Evolutionary conservation across 1,140 invertebrate species (phyloP).

Genomic region (Hermetia illucens): DNA sequence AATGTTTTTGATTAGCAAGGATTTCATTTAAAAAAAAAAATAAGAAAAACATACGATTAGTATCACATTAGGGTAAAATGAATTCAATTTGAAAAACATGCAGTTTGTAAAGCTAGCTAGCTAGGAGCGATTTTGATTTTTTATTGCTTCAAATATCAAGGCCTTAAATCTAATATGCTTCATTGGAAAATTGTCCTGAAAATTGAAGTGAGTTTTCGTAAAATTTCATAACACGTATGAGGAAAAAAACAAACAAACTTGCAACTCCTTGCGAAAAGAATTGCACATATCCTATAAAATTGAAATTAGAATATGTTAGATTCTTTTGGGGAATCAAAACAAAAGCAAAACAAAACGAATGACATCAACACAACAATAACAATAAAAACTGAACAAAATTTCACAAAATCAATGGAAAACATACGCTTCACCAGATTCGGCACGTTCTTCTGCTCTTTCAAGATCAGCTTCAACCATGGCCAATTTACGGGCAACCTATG

Average conservation of each 20-base stretch:
- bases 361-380: constrained; percentile 9
- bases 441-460: constrained; percentile 98
- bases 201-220: no score
- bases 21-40: background rate
- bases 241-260: background rate
- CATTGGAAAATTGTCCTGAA: no score
- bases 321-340: background rate
- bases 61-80: no score
- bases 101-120: background rate
- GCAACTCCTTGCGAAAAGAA: background rate
- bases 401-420: no score
- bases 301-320: no score
- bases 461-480: constrained; percentile 99
- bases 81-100: constrained; percentile 4
- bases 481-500: constrained; percentile 99
- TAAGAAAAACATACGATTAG: constrained; percentile 10
- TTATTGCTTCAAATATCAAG: background rate
- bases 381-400: constrained; percentile 3
- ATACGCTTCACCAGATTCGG: constrained; percentile 99
- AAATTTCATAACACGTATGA: no score
- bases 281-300: no score
- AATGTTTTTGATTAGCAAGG: background rate
- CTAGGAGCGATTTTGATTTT: background rate
- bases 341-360: constrained; percentile 8
- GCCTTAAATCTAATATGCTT: no score